A percentile compares a stretch with the other conserved stretches of the same genome.
These are phyloP conservation scores for Erinaceus europaeus DNA, from an alignment of 2,113 vertebrate genomes.

Conservation along the genomic window DNA sequence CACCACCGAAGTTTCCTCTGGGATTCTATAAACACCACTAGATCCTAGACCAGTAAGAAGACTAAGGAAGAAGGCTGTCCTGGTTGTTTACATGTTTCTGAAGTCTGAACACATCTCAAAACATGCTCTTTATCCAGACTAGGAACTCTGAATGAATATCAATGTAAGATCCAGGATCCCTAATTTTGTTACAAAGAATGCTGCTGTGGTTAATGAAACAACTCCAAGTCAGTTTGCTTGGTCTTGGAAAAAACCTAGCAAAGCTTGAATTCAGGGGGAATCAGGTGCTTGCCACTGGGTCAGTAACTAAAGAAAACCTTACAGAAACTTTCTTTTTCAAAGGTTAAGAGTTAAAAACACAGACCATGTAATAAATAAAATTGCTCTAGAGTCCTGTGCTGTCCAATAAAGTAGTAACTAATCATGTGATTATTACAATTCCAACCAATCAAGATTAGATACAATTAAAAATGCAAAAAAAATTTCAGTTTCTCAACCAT, in stretches of 20 bases:
- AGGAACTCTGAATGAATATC: neutral
- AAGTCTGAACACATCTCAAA: neutral
- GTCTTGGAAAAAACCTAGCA: conserved; percentile 10
- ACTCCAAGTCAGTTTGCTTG: neutral
- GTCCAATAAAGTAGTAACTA: neutral
- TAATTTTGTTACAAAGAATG: neutral
- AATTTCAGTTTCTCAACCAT: neutral
- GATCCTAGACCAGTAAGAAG: neutral
- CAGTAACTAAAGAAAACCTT: conserved; percentile 27
- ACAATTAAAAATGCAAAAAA: neutral
- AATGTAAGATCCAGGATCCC: neutral
- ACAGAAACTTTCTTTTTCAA: neutral
- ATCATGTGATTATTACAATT: neutral
- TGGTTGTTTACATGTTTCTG: neutral
- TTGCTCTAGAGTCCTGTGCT: neutral
- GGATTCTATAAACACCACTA: neutral
- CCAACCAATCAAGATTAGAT: conserved; percentile 19
- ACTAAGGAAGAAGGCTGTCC: neutral
- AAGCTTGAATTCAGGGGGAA: neutral
- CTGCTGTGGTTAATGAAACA: neutral
- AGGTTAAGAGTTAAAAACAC: no score
- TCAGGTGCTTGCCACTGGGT: neutral
- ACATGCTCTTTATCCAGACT: neutral
- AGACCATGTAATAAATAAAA: no score
- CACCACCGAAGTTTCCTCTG: neutral